These are phyloP conservation scores for Danio aesculapii DNA, from an alignment of 2,797 vertebrate species.

Conservation along the genomic window DNA sequence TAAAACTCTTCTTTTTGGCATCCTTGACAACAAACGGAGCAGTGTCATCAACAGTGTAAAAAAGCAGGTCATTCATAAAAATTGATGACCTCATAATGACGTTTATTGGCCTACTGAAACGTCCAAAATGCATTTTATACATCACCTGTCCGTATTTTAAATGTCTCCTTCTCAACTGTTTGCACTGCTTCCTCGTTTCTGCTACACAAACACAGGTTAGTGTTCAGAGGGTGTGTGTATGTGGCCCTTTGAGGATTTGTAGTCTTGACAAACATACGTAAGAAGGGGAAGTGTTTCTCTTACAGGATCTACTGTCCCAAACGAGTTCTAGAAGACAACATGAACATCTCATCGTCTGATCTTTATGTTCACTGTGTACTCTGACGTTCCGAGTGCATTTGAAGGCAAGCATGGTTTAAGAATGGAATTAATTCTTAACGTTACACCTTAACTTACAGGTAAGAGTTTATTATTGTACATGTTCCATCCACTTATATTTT, in stretches of 20 bases:
- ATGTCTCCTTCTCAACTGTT: not conserved
- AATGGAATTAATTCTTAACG: conserved; percentile 1
- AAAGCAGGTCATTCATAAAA: no score
- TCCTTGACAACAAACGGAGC: no score
- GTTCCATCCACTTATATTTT: no score
- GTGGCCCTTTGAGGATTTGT: conserved; percentile 30
- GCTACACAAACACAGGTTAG: not conserved
- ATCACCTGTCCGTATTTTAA: not conserved
- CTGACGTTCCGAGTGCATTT: not conserved
- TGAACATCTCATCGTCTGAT: not conserved
- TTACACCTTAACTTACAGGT: conserved; percentile 13
- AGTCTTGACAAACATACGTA: conserved; percentile 43
- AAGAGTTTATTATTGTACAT: not conserved
- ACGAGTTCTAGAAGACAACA: not conserved
- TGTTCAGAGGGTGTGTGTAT: conserved; percentile 25
- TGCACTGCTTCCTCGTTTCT: not conserved
- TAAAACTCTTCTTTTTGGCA: no score
- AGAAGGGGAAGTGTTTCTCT: conserved; percentile 10
- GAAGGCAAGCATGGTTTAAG: not conserved
- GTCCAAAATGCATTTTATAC: not conserved
- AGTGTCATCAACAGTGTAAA: no score
- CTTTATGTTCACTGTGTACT: not conserved
- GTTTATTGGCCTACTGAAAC: not conserved
- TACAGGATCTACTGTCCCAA: not conserved
- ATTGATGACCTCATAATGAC: no score